A percentile compares a stretch with the other conserved stretches of the same genome.
Evolutionary conservation across 2,113 vertebrate genomes (phyloP).

Genomic region (Litocranius walleri): DNA sequence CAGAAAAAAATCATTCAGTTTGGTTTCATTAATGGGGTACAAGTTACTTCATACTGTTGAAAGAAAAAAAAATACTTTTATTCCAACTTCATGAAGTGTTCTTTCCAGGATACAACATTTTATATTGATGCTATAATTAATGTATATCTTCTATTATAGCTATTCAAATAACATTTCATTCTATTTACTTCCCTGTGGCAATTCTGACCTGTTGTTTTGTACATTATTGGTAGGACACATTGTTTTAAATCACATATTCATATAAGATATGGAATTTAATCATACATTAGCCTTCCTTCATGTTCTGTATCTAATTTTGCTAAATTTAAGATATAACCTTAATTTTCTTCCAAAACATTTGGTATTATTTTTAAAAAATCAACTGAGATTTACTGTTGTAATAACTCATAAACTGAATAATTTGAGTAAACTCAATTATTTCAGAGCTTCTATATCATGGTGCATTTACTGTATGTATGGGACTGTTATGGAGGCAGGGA

Average conservation of each 20-base stretch:
- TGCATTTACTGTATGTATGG: not conserved
- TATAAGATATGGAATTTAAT: not conserved
- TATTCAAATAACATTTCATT: conserved; percentile 24
- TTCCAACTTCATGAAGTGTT: not conserved
- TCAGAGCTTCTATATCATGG: not conserved
- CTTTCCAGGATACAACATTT: not conserved
- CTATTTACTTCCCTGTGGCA: not conserved
- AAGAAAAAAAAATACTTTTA: not conserved
- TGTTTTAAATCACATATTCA: not conserved
- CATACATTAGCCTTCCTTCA: not conserved
- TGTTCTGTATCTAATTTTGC: not conserved
- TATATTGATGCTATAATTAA: conserved; percentile 38
- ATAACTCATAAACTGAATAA: not conserved
- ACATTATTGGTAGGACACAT: not conserved
- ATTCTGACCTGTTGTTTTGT: not conserved
- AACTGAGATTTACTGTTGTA: not conserved
- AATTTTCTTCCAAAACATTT: conserved; percentile 18
- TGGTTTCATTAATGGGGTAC: not conserved
- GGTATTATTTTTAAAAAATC: not conserved
- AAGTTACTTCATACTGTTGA: not conserved
- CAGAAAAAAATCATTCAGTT: not conserved
- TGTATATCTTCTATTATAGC: not conserved
- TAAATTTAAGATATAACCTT: not conserved
- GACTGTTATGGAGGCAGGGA: not conserved
- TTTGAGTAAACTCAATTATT: not conserved